Conservation (phyloP, 92 coral and sea anemone genomes). For the Nematostella vectensis region DNA sequence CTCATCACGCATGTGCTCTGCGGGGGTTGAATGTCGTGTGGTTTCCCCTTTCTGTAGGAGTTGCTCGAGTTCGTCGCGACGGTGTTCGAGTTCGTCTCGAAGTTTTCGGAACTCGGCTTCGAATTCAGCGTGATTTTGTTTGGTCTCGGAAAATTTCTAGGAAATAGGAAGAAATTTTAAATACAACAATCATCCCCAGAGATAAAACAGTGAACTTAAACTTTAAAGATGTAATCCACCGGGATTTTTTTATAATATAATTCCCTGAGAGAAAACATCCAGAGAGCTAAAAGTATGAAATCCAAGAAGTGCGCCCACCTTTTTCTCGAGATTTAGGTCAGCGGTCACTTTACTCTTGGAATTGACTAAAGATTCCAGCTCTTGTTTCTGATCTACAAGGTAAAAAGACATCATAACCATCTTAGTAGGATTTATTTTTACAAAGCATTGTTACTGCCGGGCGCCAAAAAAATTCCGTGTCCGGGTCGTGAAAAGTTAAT, state of each 20-base stretch:
- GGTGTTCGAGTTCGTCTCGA: slow-evolving; percentile 18
- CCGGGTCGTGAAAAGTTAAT: no score
- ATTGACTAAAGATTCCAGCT: slow-evolving; percentile 11
- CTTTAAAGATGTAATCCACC: no score
- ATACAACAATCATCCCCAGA: no score
- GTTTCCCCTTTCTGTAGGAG: slow-evolving; percentile 5
- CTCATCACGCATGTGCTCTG: not conserved
- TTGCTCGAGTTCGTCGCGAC: slow-evolving; percentile 15
- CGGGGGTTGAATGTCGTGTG: not conserved
- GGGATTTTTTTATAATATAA: no score
- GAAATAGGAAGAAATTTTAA: not conserved
- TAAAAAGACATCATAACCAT: no score
- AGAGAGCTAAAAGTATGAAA: no score
- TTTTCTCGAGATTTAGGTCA: slow-evolving; percentile 12
- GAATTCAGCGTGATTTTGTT: slow-evolving; percentile 13
- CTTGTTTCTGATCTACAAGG: slow-evolving; percentile 20
- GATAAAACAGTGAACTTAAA: no score
- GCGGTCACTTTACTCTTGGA: slow-evolving; percentile 10
- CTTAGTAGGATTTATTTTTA: no score
- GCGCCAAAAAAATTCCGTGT: no score
- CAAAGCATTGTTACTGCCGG: no score
- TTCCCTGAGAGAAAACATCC: no score
- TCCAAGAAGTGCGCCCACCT: no score
- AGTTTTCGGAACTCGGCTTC: slow-evolving; percentile 19
- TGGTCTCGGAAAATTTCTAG: slow-evolving; percentile 16